These are phyloP conservation scores for Periophthalmus magnuspinnatus DNA, from an alignment of 2,797 vertebrate genomes.

Conservation along the genomic window DNA sequence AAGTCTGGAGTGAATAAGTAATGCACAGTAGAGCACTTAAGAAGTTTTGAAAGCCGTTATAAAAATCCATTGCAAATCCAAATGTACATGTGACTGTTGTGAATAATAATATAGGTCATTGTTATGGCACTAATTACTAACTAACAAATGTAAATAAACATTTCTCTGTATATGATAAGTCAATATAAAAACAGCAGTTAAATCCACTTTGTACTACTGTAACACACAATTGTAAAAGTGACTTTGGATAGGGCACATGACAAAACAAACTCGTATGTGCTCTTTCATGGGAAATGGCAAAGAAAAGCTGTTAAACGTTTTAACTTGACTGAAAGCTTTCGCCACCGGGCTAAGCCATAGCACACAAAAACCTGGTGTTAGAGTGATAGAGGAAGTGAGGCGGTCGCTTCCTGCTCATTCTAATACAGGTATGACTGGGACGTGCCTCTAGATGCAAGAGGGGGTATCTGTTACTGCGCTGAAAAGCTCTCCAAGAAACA, in stretches of 20 bases:
- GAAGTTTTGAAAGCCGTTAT: too few relatives aligned
- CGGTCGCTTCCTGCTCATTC: slow-evolving; percentile 74
- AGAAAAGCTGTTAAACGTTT: slow-evolving; percentile 56
- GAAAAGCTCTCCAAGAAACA: slow-evolving; percentile 60
- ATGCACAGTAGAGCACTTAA: neutral
- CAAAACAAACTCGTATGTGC: slow-evolving; percentile 44
- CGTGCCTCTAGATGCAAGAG: slow-evolving; percentile 42
- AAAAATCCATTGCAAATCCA: too few relatives aligned
- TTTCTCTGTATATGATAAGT: neutral
- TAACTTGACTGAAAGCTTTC: slow-evolving; percentile 33
- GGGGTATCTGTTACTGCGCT: slow-evolving; percentile 80
- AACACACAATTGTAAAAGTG: slow-evolving; percentile 2
- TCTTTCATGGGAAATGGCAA: slow-evolving; percentile 83
- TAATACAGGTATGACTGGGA: slow-evolving; percentile 73
- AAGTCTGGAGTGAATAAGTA: neutral
- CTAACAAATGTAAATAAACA: too few relatives aligned
- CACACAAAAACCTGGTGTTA: slow-evolving; percentile 71
- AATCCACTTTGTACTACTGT: neutral
- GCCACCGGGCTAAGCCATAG: slow-evolving; percentile 61
- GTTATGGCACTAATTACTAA: neutral
- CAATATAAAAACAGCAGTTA: neutral
- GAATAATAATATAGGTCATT: neutral
- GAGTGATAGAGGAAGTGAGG: slow-evolving; percentile 77
- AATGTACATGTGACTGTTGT: too few relatives aligned
- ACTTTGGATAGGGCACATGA: slow-evolving; percentile 18